A percentile compares a stretch with the other conserved stretches of the same genome.
These are phyloP conservation scores for Pammene fasciana DNA, from an alignment of 2,888 invertebrate genomes.

Conservation along the genomic window DNA sequence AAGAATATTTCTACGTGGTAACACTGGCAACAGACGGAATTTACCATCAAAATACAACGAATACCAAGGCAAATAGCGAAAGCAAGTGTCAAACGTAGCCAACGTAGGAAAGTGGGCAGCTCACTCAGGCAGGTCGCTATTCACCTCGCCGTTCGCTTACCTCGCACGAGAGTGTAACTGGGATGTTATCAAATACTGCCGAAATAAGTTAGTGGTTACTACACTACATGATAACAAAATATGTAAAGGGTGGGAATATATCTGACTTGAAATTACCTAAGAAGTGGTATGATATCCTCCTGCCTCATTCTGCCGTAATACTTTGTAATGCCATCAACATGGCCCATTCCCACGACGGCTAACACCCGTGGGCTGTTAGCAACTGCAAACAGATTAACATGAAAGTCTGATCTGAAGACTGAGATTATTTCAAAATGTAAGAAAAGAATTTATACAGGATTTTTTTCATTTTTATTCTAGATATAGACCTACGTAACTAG, in stretches of 20 bases:
- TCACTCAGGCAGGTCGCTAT: no score
- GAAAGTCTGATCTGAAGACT: background rate
- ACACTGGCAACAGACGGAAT: background rate
- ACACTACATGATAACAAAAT: no score
- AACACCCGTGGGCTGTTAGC: constrained; percentile 88
- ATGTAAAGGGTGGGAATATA: no score
- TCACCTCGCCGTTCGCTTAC: no score
- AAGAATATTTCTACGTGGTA: background rate
- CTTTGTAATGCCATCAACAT: constrained; percentile 91
- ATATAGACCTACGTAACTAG: no score
- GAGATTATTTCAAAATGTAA: background rate
- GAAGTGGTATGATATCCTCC: constrained; percentile 72
- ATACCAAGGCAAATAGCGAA: background rate
- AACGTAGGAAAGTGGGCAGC: no score
- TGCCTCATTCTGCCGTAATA: constrained; percentile 77
- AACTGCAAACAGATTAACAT: constrained; percentile 51
- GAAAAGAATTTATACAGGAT: no score
- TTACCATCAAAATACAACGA: background rate
- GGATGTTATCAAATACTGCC: no score
- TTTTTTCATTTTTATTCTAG: no score
- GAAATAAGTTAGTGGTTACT: no score
- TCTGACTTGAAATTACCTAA: constrained; percentile 59
- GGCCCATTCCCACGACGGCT: constrained; percentile 98
- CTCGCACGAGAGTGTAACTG: no score
- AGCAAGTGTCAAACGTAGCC: background rate